Evolutionary conservation across 64 coral and sea anemone genomes (phyloP).

Genomic region (Montipora sp.): DNA sequence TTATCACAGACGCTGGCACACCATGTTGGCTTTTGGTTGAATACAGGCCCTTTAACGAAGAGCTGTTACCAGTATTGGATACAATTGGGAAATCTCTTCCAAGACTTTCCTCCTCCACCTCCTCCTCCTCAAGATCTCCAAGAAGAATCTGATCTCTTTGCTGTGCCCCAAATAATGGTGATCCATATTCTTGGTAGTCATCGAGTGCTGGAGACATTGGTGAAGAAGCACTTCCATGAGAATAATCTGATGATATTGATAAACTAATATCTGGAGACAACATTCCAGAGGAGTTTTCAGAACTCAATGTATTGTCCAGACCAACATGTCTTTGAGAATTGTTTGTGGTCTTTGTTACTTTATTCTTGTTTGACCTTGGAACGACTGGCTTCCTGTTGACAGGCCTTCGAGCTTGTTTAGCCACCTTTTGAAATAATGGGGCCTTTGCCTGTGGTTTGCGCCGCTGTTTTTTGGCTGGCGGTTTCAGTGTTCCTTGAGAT

Average conservation of each 20-base stretch:
- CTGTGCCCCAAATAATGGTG: slow-evolving; percentile 81
- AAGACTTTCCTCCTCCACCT: slow-evolving; percentile 63
- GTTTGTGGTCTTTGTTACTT: slow-evolving; percentile 52
- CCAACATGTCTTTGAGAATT: slow-evolving; percentile 45
- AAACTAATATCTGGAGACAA: slow-evolving; percentile 70
- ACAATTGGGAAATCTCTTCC: slow-evolving; percentile 45
- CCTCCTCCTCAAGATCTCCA: slow-evolving; percentile 65
- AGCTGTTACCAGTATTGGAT: slow-evolving; percentile 49
- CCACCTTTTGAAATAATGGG: slow-evolving; percentile 48
- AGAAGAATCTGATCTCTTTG: slow-evolving; percentile 80
- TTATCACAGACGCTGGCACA: slow-evolving; percentile 81
- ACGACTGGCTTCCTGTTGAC: slow-evolving; percentile 61
- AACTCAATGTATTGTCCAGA: slow-evolving; percentile 65
- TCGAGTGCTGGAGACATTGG: slow-evolving; percentile 71
- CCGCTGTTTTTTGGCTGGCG: slow-evolving; percentile 80
- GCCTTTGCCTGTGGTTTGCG: slow-evolving; percentile 75
- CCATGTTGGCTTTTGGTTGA: slow-evolving; percentile 42
- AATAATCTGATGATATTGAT: slow-evolving; percentile 84
- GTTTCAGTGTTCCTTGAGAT: slow-evolving; percentile 54
- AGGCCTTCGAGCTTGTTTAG: slow-evolving; percentile 59
- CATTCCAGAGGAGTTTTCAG: slow-evolving; percentile 59
- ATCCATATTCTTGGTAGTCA: slow-evolving; percentile 76
- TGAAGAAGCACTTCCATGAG: slow-evolving; percentile 68
- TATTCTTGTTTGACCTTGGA: slow-evolving; percentile 66
- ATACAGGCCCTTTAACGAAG: slow-evolving; percentile 27